A percentile compares a stretch with the other conserved stretches of the same genome.
Evolutionary conservation across 92 coral and sea anemone genomes (phyloP).

Genomic region (Phenganax stokvisi): DNA sequence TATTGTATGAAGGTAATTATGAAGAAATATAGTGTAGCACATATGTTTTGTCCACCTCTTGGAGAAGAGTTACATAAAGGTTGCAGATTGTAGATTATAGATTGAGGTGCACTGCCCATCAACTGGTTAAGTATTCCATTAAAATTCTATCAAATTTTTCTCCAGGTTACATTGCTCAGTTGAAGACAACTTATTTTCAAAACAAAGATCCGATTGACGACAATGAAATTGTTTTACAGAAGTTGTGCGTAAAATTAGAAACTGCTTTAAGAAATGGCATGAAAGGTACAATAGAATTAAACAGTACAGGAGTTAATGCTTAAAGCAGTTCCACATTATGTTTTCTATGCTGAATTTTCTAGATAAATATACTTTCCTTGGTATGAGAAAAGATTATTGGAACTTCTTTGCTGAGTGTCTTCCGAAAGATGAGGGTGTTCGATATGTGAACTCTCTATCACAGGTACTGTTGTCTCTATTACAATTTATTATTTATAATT

Average conservation of each 20-base stretch:
- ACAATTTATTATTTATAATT: too few species aligned
- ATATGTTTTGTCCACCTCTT: too few species aligned
- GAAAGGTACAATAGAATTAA: slow-evolving; percentile 54
- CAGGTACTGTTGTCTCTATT: slow-evolving; percentile 55
- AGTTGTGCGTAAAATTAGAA: slow-evolving; percentile 94
- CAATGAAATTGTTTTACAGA: slow-evolving; percentile 81
- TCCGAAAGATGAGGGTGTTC: slow-evolving; percentile 86
- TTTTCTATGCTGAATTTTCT: background rate
- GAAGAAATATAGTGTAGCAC: too few species aligned
- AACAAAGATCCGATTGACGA: slow-evolving; percentile 77
- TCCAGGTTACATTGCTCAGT: slow-evolving; percentile 67
- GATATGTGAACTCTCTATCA: slow-evolving; percentile 70
- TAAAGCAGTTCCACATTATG: too few species aligned
- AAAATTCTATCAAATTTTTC: background rate
- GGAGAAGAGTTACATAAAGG: too few species aligned
- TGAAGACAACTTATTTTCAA: slow-evolving; percentile 57
- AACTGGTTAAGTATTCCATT: too few species aligned
- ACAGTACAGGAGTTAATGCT: too few species aligned
- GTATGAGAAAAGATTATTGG: slow-evolving; percentile 93
- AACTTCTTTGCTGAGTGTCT: slow-evolving; percentile 77
- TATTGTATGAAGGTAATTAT: too few species aligned
- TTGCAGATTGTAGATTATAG: too few species aligned
- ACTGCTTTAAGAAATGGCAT: slow-evolving; percentile 86
- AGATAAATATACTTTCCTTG: slow-evolving; percentile 90
- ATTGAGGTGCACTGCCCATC: too few species aligned